A percentile compares a stretch with the other conserved stretches of the same genome.
Evolutionary conservation across 2,797 vertebrate species (phyloP).

Genomic region (Vireo griseus): DNA sequence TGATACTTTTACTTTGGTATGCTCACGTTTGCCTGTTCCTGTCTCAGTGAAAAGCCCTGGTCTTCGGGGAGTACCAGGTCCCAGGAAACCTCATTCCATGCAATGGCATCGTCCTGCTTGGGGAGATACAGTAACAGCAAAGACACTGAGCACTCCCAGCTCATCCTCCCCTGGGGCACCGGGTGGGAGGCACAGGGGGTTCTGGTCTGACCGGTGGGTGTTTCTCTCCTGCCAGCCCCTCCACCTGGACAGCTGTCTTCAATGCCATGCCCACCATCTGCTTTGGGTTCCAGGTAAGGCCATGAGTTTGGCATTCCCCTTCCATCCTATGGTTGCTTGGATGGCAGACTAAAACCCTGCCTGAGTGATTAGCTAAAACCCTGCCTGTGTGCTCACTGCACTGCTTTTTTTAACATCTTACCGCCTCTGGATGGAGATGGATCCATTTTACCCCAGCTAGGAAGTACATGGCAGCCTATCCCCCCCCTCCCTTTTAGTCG

Average conservation of each 20-base stretch:
- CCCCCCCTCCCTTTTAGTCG: background rate
- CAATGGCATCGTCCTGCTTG: background rate
- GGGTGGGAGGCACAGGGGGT: accelerated
- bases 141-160: background rate
- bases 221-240: constrained; percentile 75
- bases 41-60: background rate
- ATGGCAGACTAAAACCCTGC: background rate
- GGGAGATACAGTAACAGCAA: background rate
- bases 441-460: background rate
- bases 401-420: background rate
- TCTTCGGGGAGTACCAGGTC: background rate
- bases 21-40: background rate
- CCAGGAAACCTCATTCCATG: accelerated
- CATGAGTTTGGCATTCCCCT: accelerated
- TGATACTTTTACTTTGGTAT: background rate
- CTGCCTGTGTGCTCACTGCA: accelerated
- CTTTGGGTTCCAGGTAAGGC: constrained; percentile 94
- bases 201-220: background rate
- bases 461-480: background rate
- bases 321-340: background rate
- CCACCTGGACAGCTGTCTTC: constrained; percentile 91
- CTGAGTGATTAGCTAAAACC: background rate
- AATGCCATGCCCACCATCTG: constrained; percentile 98
- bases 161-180: background rate
- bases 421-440: background rate